Evolutionary conservation across 2,888 invertebrate genomes (phyloP).

Genomic region (Pinctada fucata): DNA sequence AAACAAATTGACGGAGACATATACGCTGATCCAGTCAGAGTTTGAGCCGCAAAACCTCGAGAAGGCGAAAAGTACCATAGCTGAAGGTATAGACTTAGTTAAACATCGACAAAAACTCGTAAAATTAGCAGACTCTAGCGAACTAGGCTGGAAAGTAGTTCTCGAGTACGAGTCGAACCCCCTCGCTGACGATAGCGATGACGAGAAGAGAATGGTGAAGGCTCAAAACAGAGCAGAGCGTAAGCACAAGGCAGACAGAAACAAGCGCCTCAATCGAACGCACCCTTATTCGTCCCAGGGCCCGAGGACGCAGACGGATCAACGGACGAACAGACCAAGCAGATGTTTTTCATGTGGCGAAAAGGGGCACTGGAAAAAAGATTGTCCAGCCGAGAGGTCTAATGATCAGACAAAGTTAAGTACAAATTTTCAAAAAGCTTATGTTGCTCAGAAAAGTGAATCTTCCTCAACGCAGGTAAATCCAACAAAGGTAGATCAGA

Average conservation of each 20-base stretch:
- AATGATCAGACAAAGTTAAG: conserved; percentile 36
- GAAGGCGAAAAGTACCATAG: too few species aligned
- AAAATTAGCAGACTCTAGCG: conserved; percentile 20
- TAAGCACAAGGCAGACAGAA: conserved; percentile 26
- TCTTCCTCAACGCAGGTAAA: background rate
- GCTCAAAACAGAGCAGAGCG: conserved; percentile 22
- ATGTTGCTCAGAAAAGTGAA: too few species aligned
- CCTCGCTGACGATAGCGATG: conserved; percentile 19
- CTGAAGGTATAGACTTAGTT: too few species aligned
- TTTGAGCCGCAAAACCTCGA: too few species aligned
- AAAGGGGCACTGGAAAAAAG: conserved; percentile 38
- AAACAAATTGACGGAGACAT: too few species aligned
- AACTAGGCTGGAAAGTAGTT: conserved; percentile 25
- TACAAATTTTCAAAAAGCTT: too few species aligned
- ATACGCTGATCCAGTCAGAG: too few species aligned
- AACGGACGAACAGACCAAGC: conserved; percentile 18
- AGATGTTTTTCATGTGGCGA: conserved; percentile 35
- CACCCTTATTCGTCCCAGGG: background rate
- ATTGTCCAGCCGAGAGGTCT: conserved; percentile 22
- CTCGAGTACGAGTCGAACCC: conserved; percentile 29
- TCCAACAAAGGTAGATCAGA: too few species aligned
- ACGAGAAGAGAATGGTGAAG: conserved; percentile 28
- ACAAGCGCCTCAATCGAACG: background rate
- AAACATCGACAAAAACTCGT: conserved; percentile 29
- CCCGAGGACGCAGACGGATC: background rate